These are phyloP conservation scores for Amphilophus citrinellus DNA, from an alignment of 2,113 vertebrate genomes.

Conservation along the genomic window DNA sequence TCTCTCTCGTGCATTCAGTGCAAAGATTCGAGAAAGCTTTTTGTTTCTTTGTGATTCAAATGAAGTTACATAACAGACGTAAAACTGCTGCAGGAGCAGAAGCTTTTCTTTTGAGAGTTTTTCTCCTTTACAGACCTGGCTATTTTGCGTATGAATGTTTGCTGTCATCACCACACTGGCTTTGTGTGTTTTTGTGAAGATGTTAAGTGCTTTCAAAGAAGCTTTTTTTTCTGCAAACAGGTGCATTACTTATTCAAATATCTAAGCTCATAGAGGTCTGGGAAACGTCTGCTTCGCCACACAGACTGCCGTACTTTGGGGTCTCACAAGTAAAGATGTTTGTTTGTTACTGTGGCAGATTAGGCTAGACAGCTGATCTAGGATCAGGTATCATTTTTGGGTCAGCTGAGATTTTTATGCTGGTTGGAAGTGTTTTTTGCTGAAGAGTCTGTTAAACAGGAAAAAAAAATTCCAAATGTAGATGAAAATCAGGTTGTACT, in stretches of 20 bases:
- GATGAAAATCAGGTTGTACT: not conserved
- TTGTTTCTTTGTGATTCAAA: slow-evolving; percentile 74
- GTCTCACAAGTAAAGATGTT: not conserved
- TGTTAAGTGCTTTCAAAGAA: slow-evolving; percentile 20
- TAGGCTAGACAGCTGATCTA: not conserved
- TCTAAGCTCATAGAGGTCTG: not conserved
- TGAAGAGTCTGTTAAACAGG: not conserved
- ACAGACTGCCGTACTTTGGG: not conserved
- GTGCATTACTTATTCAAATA: slow-evolving; percentile 43
- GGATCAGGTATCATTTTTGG: not conserved
- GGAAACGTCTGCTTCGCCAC: slow-evolving; percentile 23
- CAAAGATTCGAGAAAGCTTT: slow-evolving; percentile 29
- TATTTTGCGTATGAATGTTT: slow-evolving; percentile 50
- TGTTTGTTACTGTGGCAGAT: not conserved
- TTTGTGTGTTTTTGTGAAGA: slow-evolving; percentile 22
- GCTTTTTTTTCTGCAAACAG: not conserved
- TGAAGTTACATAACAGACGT: slow-evolving; percentile 49
- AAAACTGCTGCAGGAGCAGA: slow-evolving; percentile 32
- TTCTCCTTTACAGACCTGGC: not conserved
- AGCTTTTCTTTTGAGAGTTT: slow-evolving; percentile 11
- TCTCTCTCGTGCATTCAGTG: slow-evolving; percentile 5
- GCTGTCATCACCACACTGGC: slow-evolving; percentile 16
- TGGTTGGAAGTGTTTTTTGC: not conserved
- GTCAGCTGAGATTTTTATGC: not conserved
- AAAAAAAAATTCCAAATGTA: not conserved